Conservation (phyloP, 2,113 vertebrate genomes). For the Rynchops niger region DNA sequence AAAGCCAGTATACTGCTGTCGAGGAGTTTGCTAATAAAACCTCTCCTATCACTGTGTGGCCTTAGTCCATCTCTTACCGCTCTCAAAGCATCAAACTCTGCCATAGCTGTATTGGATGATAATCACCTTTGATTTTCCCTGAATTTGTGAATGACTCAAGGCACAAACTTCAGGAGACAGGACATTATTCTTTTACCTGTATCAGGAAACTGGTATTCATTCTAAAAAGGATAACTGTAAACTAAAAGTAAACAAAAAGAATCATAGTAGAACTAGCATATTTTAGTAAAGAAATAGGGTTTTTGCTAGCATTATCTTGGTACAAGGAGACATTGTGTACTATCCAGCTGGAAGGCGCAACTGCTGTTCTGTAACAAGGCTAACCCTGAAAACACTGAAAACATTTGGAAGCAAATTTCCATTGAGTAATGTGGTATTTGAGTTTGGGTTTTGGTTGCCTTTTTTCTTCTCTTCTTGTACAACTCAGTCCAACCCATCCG, state of each 20-base stretch:
- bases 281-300: not conserved
- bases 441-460: not conserved
- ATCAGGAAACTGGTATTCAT: not conserved
- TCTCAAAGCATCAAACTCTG: not conserved
- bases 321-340: not conserved
- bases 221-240: not conserved
- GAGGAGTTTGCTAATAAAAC: not conserved
- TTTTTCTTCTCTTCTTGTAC: not conserved
- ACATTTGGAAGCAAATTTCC: not conserved
- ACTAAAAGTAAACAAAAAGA: not conserved
- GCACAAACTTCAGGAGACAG: not conserved
- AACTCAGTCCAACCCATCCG: not conserved
- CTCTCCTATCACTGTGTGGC: not conserved
- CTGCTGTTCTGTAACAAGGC: not conserved
- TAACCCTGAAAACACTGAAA: not conserved
- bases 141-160: not conserved
- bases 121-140: not conserved
- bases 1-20: not conserved
- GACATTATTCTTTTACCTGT: not conserved
- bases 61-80: not conserved
- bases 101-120: not conserved
- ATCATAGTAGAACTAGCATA: not conserved
- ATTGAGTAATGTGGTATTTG: not conserved
- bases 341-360: not conserved
- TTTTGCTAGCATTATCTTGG: not conserved